Percentiles rank a stretch among this genome's conserved stretches.
Evolutionary conservation across 1,140 invertebrate genomes (phyloP).

Genomic region (Pseudomyrmex concolor): DNA sequence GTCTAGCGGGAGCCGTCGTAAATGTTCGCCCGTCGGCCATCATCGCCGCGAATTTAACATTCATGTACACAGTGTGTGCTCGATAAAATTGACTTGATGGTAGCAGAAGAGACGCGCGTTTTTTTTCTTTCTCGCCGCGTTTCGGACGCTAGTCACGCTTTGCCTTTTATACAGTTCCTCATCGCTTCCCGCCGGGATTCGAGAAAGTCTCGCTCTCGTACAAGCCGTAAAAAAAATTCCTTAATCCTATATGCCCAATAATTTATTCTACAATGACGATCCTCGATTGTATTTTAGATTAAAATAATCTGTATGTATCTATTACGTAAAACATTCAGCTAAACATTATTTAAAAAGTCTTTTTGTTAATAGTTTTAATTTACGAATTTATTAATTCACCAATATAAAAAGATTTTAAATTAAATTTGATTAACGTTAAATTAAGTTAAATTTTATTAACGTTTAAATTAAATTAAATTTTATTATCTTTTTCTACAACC

Average conservation of each 20-base stretch:
- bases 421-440: no score
- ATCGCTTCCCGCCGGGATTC: conserved; percentile 14
- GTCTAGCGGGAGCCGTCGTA: conserved; percentile 17
- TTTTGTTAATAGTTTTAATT: no score
- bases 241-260: conserved; percentile 14
- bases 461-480: not conserved
- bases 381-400: not conserved
- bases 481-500: not conserved
- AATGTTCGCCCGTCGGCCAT: conserved; percentile 8
- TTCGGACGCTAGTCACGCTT: not conserved
- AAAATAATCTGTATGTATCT: not conserved
- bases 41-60: conserved; percentile 1
- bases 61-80: conserved; percentile 26
- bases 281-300: not conserved
- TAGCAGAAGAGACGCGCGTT: conserved; percentile 47
- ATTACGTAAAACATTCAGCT: no score
- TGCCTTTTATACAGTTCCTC: not conserved
- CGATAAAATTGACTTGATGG: conserved; percentile 70
- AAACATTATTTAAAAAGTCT: no score
- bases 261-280: not conserved
- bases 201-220: conserved; percentile 64
- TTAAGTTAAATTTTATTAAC: not conserved
- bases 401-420: not conserved
- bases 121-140: not conserved
- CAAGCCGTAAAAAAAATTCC: conserved; percentile 43